Conservation (phyloP, 2,113 vertebrate species). For the Xenotilapia leptura region DNA sequence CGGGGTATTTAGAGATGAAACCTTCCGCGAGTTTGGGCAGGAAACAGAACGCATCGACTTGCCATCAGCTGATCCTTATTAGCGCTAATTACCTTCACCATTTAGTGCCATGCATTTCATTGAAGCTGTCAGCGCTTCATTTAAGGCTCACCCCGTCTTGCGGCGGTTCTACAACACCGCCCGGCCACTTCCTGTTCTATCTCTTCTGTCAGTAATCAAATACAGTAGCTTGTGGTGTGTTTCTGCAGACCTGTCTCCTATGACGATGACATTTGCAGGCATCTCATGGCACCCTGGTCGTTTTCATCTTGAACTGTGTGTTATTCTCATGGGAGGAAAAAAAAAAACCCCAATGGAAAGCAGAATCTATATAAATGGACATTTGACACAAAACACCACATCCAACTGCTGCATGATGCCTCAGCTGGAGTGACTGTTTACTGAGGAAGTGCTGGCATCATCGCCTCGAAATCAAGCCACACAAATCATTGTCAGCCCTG, state of each 20-base stretch:
- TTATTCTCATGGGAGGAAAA: not conserved
- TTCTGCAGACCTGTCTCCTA: not conserved
- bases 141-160: slow-evolving; percentile 2
- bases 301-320: not conserved
- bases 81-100: slow-evolving; percentile 19
- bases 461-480: slow-evolving; percentile 16
- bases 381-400: not conserved
- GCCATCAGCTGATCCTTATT: slow-evolving; percentile 23
- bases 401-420: not conserved
- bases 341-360: rapidly evolving
- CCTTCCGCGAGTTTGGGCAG: not conserved
- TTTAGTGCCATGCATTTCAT: slow-evolving; percentile 18
- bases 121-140: slow-evolving; percentile 25
- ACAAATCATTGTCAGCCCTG: slow-evolving; percentile 27
- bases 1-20: not conserved
- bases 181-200: not conserved
- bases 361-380: not conserved
- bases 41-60: not conserved
- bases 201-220: not conserved
- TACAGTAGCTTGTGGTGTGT: not conserved
- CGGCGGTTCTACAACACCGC: not conserved
- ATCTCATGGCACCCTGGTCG: not conserved
- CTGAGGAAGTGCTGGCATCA: slow-evolving; percentile 20
- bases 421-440: not conserved
- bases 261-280: not conserved